phyloP scores from a whole-genome alignment of 2,888 invertebrate genomes.

The Pristionchus maxplancki region DNA sequence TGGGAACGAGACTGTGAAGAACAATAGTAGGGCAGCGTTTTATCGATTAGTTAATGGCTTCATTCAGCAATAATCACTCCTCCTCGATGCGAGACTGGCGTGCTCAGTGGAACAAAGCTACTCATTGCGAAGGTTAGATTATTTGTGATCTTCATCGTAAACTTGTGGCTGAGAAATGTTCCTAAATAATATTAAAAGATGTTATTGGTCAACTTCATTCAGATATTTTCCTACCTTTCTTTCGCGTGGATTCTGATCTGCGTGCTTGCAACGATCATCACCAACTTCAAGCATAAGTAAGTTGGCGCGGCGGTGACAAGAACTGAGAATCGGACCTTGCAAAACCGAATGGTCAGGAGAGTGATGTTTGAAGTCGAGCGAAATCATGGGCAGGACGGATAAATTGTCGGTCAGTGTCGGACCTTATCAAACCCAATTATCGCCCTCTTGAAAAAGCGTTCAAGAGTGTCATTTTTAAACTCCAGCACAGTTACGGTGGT shows the following conservation, averaged over 20 bases:
- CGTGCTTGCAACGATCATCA: constrained; percentile 59
- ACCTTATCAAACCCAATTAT: no score
- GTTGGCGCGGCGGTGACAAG: background rate
- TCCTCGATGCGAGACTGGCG: constrained; percentile 9
- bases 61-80: constrained; percentile 28
- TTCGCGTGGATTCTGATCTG: constrained; percentile 63
- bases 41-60: background rate
- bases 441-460: no score
- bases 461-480: background rate
- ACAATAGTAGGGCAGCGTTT: background rate
- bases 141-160: background rate
- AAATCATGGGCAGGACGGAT: no score
- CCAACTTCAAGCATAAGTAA: constrained; percentile 63
- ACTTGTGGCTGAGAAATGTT: no score
- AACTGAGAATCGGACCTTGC: background rate
- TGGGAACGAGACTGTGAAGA: background rate
- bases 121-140: constrained; percentile 16
- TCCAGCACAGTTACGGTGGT: no score
- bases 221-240: constrained; percentile 60
- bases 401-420: no score
- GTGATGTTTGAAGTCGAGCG: background rate
- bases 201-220: background rate
- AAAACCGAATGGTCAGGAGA: background rate
- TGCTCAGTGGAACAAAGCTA: background rate
- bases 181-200: no score